A percentile compares a stretch with the other conserved stretches of the same genome.
Evolutionary conservation across 2,797 vertebrate genomes (phyloP).

Genomic region (Falco columbarius): DNA sequence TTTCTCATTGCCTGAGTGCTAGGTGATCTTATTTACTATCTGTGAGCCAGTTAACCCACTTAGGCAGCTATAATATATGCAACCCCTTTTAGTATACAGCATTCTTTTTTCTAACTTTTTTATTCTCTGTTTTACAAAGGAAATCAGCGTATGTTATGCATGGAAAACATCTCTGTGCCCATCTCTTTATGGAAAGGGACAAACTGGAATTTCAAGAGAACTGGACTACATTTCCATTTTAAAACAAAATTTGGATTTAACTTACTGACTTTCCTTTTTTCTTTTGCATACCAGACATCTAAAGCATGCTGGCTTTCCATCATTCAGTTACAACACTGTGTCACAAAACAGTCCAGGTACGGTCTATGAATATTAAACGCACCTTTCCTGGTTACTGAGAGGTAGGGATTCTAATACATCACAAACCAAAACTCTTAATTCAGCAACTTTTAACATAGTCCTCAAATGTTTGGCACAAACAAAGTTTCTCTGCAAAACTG

Average conservation of each 20-base stretch:
- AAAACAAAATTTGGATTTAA: conserved; percentile 9
- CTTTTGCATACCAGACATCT: not conserved
- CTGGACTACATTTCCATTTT: conserved; percentile 19
- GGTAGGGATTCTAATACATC: not conserved
- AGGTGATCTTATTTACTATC: not conserved
- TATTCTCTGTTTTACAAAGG: conserved; percentile 10
- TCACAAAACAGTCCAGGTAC: not conserved
- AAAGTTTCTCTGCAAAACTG: not conserved
- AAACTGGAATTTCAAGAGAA: conserved; percentile 21
- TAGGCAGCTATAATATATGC: not conserved
- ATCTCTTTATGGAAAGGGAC: not conserved
- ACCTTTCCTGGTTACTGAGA: not conserved
- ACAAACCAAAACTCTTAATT: not conserved
- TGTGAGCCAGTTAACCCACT: not conserved
- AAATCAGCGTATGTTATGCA: not conserved
- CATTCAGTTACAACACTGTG: not conserved
- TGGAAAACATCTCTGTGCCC: not conserved
- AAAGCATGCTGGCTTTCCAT: not conserved
- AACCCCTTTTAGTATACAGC: not conserved
- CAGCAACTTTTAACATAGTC: not conserved
- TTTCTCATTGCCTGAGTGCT: not conserved
- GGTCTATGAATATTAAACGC: not conserved
- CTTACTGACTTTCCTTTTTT: not conserved
- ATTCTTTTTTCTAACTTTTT: not conserved
- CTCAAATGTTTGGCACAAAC: not conserved